Evolutionary conservation across 1,140 invertebrate species (phyloP), one percentile per base, ranked within the genome.

Genomic region (Brachionus calyciflorus): DNA sequence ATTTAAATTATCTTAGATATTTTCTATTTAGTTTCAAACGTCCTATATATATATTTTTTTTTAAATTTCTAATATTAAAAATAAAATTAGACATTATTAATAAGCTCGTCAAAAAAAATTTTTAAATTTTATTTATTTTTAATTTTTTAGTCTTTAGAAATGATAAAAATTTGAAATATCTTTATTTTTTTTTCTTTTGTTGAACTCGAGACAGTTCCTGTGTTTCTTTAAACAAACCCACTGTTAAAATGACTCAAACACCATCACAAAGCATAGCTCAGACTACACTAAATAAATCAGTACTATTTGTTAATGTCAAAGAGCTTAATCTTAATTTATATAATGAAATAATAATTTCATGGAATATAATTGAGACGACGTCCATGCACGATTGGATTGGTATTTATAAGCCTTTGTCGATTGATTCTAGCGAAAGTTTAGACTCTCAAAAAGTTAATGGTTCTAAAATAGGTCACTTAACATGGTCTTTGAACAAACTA

Each of bases 341-440:
- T 28, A 51, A n/a, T 26, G 69, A 73, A 51, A 73, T 73, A 73
- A 73, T 73, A 6, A 55, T 73, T 33, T 73, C 69, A 37, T 73
- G 69, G 69, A 73, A 73, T 46, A 55, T 73, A 51, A 37, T 73
- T 17, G 69, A 73, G 10, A 0, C 46, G 24, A 73, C 69, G 12
- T 40, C 30, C 6, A 73, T 41, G 30, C 17, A 55, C 28, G 69
- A 73, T 49, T 73, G 69, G 69, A 49, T 73, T 28, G 69, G 44
- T 21, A 51, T 55, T 9, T 73, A 53, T n/a, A 33, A 37, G 14
- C 30, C 46, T n/a, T n/a, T 40, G 0, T 10, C 37, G 7, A 2
- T 33, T 17, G 69, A 73, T n/a, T 12, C 69, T 6, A 51, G 30
- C 69, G 46, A 21, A 17, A 40, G 17, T 24, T 21, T 73, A 17